Evolutionary conservation across 2,113 vertebrate species (phyloP), one percentile per base, ranked within the genome.

Genomic region (Oceanodroma tethys): DNA sequence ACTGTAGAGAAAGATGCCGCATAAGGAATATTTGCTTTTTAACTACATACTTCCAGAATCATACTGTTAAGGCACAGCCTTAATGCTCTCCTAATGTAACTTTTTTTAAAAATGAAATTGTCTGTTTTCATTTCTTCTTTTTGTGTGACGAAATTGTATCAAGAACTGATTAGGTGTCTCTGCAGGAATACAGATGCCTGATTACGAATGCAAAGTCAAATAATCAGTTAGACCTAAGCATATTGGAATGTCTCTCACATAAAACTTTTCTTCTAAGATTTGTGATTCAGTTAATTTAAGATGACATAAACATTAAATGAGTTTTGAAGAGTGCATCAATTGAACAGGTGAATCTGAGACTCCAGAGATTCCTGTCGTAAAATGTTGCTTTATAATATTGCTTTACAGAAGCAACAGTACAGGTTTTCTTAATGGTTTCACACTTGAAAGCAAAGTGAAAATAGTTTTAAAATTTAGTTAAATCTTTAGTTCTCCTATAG

Each of bases 191-290:
- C 63, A 36, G 56, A 93, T 94, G 78, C 65, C 84, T 91, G 73
- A 87, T 94, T 88, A 76, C 43, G 73, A 67, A 91, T 76, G 75
- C 65, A 83, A 92, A 95, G 50, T 70, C 74, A 92, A 83, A 81
- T 80, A 86, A 82, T 92, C 15, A 36, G 93, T 85, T 70, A 88
- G 81, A 82, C 7, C 50, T 86, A 73, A 92, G 63, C 45, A 50
- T 86, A 96, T 76, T 86, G 78, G 53, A 97, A 90, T 76, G 74
- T 67, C 50, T 80, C 22, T 90, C 53, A 50, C 75, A 72, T 90
- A 47, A 88, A 88, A 86, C 48, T 92, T 86, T 90, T 52, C 43
- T 85, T 55, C 22, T 66, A 70, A 76, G 74, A 93, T 92, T 86
- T 86, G 75, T 78, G 75, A 71, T 71, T 90, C 62, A 40, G 50